A percentile compares a stretch with the other conserved stretches of the same genome.
phyloP scores from a whole-genome alignment of 2,113 vertebrate genomes.

The Parus major region DNA sequence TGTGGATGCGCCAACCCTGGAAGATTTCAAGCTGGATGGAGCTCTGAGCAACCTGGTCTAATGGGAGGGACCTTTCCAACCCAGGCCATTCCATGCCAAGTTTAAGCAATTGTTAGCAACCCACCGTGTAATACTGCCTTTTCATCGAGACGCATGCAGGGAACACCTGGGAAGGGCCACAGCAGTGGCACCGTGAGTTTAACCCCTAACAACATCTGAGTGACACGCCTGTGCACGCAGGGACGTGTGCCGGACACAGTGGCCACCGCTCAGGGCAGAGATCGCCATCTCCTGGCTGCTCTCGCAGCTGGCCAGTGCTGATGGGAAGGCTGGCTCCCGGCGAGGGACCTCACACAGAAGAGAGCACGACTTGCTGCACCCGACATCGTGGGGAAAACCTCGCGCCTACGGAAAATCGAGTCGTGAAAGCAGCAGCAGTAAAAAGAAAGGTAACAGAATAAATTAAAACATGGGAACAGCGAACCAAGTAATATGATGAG shows the following conservation, averaged over 20 bases:
- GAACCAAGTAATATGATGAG: not conserved
- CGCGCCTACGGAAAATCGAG: not conserved
- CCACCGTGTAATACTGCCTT: accelerated
- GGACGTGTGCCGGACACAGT: accelerated
- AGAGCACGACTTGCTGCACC: accelerated
- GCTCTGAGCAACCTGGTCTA: not conserved
- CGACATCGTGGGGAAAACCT: accelerated
- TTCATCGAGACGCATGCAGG: not conserved
- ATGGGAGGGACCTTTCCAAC: not conserved
- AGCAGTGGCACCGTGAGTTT: not conserved
- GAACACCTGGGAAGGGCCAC: not conserved
- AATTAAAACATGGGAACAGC: not conserved
- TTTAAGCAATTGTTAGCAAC: not conserved
- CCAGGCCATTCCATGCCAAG: not conserved
- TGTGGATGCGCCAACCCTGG: not conserved
- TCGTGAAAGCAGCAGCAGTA: not conserved
- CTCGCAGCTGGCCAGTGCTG: accelerated
- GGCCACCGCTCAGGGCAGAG: not conserved
- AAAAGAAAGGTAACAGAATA: not conserved
- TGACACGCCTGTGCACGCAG: accelerated
- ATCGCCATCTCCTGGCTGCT: not conserved
- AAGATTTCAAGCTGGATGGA: not conserved
- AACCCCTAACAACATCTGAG: not conserved
- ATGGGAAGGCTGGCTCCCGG: not conserved
- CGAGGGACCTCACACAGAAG: not conserved